phyloP scores from a whole-genome alignment of 2,888 invertebrate species.

The Salticus scenicus region DNA sequence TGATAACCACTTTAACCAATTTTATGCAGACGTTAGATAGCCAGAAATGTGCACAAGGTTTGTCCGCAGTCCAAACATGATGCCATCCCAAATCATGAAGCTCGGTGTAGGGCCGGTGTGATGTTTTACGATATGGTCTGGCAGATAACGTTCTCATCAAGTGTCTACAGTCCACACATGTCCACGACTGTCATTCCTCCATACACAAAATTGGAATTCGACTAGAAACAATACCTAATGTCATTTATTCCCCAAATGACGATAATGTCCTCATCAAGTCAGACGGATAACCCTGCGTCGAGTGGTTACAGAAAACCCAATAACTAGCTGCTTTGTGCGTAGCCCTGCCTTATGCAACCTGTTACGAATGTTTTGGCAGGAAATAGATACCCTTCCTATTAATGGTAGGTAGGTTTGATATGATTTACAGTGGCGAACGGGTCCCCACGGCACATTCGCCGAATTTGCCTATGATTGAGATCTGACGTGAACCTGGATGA shows the following conservation, averaged over 20 bases:
- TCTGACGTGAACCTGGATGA: conserved; percentile 3
- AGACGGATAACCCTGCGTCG: not conserved
- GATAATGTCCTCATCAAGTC: not conserved
- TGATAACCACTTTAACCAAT: too few species aligned
- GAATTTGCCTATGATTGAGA: not conserved
- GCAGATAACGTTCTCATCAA: too few species aligned
- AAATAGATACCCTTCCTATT: conserved; percentile 21
- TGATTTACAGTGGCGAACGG: not conserved
- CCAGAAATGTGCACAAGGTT: not conserved
- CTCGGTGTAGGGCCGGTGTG: not conserved
- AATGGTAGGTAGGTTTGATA: not conserved
- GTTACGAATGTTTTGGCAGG: not conserved
- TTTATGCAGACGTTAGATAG: not conserved
- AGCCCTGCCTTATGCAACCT: conserved; percentile 6
- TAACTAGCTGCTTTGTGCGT: not conserved
- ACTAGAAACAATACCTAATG: not conserved
- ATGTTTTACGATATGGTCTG: too few species aligned
- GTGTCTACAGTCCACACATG: not conserved
- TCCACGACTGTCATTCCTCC: not conserved
- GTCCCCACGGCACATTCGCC: not conserved
- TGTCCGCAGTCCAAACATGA: not conserved
- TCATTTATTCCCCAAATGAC: not conserved
- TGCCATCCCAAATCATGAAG: not conserved
- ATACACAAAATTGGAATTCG: not conserved
- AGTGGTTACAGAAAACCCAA: not conserved